phyloP scores from a whole-genome alignment of 2,797 vertebrate genomes.

The Gallinago solitaria region DNA sequence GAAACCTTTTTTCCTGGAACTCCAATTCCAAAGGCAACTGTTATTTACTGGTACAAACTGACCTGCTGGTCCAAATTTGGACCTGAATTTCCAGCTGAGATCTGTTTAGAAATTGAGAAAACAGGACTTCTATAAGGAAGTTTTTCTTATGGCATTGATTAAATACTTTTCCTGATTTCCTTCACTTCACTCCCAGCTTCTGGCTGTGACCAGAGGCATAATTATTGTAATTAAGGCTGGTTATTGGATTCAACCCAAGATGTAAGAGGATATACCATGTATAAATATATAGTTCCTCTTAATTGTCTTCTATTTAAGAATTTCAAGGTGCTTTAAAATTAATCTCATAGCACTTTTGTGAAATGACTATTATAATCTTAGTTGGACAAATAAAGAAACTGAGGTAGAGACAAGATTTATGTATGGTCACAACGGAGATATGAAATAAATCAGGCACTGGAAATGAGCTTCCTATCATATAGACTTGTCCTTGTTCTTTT shows the following conservation, averaged over 20 bases:
- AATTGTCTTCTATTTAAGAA: constrained; percentile 62
- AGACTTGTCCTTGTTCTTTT: constrained; percentile 64
- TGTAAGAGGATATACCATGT: constrained; percentile 51
- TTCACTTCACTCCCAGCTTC: constrained; percentile 7
- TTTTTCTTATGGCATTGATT: not conserved
- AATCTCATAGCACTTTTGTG: constrained; percentile 33
- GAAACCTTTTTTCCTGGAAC: not conserved
- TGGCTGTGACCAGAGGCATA: constrained; percentile 22
- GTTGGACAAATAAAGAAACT: constrained; percentile 62
- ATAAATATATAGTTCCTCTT: constrained; percentile 64
- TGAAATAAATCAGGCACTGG: constrained; percentile 54
- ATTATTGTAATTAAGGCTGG: constrained; percentile 53
- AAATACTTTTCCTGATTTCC: constrained; percentile 8
- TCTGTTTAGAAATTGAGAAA: not conserved
- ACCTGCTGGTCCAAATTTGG: not conserved
- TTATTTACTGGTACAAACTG: not conserved
- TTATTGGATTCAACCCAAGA: constrained; percentile 60
- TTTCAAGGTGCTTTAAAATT: constrained; percentile 64
- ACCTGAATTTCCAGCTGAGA: not conserved
- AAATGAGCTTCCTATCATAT: constrained; percentile 61
- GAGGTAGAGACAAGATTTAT: constrained; percentile 60
- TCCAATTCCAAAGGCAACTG: not conserved
- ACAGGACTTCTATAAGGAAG: not conserved
- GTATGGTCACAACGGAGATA: not conserved
- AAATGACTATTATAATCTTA: constrained; percentile 46